Evolutionary conservation across 2,113 vertebrate genomes (phyloP), one percentile per base, ranked within the genome.

Genomic region (Camelus dromedarius): DNA sequence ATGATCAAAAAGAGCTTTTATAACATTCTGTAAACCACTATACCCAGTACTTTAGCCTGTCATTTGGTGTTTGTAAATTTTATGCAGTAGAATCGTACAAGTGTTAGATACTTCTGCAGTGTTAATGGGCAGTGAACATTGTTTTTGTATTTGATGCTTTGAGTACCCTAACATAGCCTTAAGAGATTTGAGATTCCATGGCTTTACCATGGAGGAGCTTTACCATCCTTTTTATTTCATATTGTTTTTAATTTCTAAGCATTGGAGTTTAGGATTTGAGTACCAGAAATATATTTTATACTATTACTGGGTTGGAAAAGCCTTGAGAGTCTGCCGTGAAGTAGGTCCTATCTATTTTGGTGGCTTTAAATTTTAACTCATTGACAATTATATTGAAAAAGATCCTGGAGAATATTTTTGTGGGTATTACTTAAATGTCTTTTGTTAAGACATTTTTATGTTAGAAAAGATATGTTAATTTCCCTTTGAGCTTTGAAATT

Each of bases 71-170:
- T 75, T 89, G 54, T 64, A 60, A 72, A 89, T 96, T 75, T 79
- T 70, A 67, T 97, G 96, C 91, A 93, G 86, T 86, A 62, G 96
- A 96, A 94, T 97, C 97, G 87, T 87, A 97, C 96, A 97, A 97
- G 96, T 97, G 96, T 94, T 96, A 84, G 52, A 67, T 82, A 42
- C 67, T 82, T 97, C 52, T 97, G 91, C 86, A 94, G 86, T 92
- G 77, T 26, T 83, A 70, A 58, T 69, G 56, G 89, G 24, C 72
- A 80, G 14, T 93, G 73, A 14, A 24, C 72, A 67, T 87, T 85
- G 54, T 83, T 88, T 86, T 92, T 62, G 64, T 50, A 26, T 73
- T 50, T 91, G 22, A n/a, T 89, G 58, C 60, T 83, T 83, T 30
- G 42, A 80, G 42, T n/a, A 15, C 52, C 32, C 10, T 87, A 52